phyloP scores from a whole-genome alignment of 2,113 vertebrate species.

The Centrocercus urophasianus region DNA sequence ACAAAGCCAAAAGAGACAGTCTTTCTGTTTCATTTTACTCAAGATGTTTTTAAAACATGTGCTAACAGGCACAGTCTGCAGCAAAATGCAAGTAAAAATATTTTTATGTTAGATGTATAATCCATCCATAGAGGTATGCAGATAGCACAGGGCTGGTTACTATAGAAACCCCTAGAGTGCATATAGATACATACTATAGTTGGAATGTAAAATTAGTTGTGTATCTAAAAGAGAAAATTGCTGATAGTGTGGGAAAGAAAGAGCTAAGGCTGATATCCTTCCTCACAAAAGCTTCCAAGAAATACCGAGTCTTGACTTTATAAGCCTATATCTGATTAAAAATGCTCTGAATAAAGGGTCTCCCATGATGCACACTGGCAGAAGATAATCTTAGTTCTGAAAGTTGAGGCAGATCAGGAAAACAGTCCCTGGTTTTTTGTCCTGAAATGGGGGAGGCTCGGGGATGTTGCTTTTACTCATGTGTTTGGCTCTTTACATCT shows the following conservation, averaged over 20 bases:
- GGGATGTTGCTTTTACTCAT: not conserved
- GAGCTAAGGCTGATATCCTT: not conserved
- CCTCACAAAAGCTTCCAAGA: not conserved
- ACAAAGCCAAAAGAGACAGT: not conserved
- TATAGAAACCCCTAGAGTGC: conserved; percentile 16
- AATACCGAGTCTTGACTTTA: not conserved
- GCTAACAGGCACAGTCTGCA: not conserved
- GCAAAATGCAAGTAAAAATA: not conserved
- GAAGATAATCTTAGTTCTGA: not conserved
- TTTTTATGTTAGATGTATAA: not conserved
- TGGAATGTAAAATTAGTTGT: conserved; percentile 34
- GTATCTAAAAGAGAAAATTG: not conserved
- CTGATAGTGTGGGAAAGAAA: not conserved
- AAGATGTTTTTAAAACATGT: not conserved
- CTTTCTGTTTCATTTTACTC: not conserved
- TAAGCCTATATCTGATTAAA: not conserved
- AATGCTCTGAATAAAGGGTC: not conserved
- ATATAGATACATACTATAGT: not conserved
- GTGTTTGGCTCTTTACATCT: not conserved
- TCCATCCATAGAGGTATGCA: not conserved
- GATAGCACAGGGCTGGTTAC: conserved; percentile 10
- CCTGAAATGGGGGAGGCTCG: not conserved
- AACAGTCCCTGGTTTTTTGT: not conserved
- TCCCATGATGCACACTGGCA: not conserved
- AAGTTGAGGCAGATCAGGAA: not conserved